Base-by-base conservation (phyloP, 1,140 invertebrate genomes). In the Sycobia sp. region DNA sequence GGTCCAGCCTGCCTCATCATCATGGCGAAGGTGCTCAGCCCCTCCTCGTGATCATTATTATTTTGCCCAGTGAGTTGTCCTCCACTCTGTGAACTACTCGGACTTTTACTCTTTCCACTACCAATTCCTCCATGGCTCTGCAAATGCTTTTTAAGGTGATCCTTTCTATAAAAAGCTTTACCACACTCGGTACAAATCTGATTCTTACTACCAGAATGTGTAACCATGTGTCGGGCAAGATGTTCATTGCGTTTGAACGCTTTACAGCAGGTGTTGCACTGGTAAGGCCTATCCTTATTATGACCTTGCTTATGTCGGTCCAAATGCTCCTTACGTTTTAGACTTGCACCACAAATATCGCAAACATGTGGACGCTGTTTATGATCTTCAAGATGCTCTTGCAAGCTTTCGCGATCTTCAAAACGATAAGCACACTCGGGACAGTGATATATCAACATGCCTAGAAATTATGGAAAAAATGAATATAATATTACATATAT, bases 91-190 rank as follows among this genome's bases (percentile, higher is more conserved):
- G 46, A 59, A n/a, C 36, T 59, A 69, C 34, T 50, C 3, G 34
- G 44, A 14, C 13, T 53, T 9, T 53, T 53, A 36, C 44, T 56
- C 16, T 43, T 63, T 53, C 62, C 73, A 16, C 62, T 62, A 47
- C 54, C 70, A 14, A 69, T 71, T 34, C 71, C 72, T 16, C 68
- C 82, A 57, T 87, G 85, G 69, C 83, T 85, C 46, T 83, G 80
- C 2, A 85, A 76, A 68, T 87, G 85, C 61, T 86, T 87, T 20
- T 84, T 83, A 39, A 87, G 71, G 63, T 87, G 86, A 71, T 87
- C 86, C 51, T 86, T 86, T 7, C 86, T 76, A 57, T 85, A 86
- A 68, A 86, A 86, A 1, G 83, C 84, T 71, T 86, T 86, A 1
- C 84, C 83, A 59, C 86, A 86, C 61, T 86, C 84, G 1, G 83